Conservation (phyloP, 2,888 invertebrate genomes). For the Zootermopsis nevadensis region DNA sequence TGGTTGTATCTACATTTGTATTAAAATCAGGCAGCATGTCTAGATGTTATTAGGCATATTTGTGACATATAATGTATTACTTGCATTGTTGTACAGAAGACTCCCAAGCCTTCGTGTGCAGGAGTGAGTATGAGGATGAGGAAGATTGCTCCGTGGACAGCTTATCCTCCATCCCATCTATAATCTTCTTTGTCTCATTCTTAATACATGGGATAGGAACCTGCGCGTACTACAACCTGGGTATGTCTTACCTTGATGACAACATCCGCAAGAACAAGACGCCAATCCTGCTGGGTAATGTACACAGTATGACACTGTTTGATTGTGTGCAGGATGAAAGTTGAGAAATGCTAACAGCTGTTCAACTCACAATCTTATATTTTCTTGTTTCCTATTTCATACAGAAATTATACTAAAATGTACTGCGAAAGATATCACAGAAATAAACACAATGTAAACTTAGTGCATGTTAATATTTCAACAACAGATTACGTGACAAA, state of each 20-base stretch:
- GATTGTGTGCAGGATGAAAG: too few relatives aligned
- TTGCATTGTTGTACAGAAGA: neutral
- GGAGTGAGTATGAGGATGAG: conserved; percentile 3
- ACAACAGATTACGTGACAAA: too few relatives aligned
- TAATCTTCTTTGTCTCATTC: conserved; percentile 61
- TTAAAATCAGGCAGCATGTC: neutral
- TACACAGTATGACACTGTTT: too few relatives aligned
- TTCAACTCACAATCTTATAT: too few relatives aligned
- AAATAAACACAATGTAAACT: too few relatives aligned
- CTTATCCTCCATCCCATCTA: conserved; percentile 58
- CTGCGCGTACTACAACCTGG: conserved; percentile 62
- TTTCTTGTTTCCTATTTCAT: too few relatives aligned
- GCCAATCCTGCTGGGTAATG: conserved; percentile 56
- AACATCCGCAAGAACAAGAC: conserved; percentile 57
- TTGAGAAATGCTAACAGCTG: too few relatives aligned
- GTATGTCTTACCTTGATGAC: conserved; percentile 63
- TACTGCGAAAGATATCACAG: too few relatives aligned
- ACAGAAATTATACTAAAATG: too few relatives aligned
- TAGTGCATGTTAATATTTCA: too few relatives aligned
- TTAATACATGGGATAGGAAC: conserved; percentile 62
- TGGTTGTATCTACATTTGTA: too few relatives aligned
- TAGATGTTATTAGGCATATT: neutral
- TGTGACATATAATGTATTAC: neutral
- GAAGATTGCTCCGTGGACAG: conserved; percentile 59
- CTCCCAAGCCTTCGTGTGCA: conserved; percentile 8